A percentile compares a stretch with the other conserved stretches of the same genome.
Conservation (phyloP, 2,888 invertebrate genomes). For the Amphipyra berbera region DNA sequence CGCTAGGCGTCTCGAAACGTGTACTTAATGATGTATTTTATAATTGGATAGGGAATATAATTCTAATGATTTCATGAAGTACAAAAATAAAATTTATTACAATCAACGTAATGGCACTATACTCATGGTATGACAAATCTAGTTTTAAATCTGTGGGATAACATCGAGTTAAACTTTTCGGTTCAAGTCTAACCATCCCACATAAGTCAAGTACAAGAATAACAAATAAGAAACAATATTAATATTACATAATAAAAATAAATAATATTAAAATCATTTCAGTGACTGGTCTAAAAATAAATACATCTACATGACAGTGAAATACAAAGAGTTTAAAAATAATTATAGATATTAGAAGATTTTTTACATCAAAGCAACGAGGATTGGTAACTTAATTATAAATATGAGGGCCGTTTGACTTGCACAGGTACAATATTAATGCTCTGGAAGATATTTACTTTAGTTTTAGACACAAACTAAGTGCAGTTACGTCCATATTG, state of each 20-base stretch:
- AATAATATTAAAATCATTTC: constrained; percentile 38
- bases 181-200: constrained; percentile 21
- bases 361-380: constrained; percentile 52
- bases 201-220: constrained; percentile 33
- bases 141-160: constrained; percentile 19
- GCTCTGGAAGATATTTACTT: constrained; percentile 27
- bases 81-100: constrained; percentile 71
- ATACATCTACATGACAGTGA: constrained; percentile 49
- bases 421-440: constrained; percentile 18
- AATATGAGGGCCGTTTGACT: constrained; percentile 18
- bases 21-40: constrained; percentile 34
- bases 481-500: constrained; percentile 28
- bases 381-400: constrained; percentile 43
- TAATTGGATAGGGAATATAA: constrained; percentile 60
- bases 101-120: constrained; percentile 70
- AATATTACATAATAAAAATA: constrained; percentile 38
- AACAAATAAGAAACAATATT: constrained; percentile 31
- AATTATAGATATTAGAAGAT: constrained; percentile 15
- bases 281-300: constrained; percentile 47
- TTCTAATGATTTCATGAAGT: constrained; percentile 60
- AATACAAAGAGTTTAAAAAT: constrained; percentile 51
- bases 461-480: constrained; percentile 11
- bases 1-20: constrained; percentile 23
- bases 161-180: constrained; percentile 8
- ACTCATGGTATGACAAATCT: constrained; percentile 46